Conservation (phyloP, 2,113 vertebrate genomes). For the Alexandromys fortis region DNA sequence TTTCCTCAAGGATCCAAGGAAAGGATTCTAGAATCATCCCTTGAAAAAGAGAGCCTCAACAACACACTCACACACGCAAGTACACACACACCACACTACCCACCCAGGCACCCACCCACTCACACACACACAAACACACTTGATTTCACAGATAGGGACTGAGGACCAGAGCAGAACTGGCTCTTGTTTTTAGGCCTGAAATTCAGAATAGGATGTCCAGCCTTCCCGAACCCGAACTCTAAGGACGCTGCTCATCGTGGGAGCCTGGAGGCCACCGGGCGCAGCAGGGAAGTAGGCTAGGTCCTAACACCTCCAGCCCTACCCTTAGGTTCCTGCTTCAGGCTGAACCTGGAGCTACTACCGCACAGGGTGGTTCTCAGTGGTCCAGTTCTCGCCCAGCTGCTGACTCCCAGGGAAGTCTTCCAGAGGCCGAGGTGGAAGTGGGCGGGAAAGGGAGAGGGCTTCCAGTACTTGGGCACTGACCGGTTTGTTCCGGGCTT, state of each 20-base stretch:
- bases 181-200: neutral
- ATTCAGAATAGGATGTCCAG: neutral
- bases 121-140: neutral
- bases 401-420: neutral
- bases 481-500: constrained; percentile 1
- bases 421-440: neutral
- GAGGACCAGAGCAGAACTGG: neutral
- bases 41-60: neutral
- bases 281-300: neutral
- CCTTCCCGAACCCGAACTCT: neutral
- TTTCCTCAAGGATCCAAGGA: neutral
- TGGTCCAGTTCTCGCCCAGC: neutral
- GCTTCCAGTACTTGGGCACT: neutral
- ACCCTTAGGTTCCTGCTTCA: neutral
- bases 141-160: constrained; percentile 42
- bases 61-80: neutral
- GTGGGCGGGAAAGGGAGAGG: rapidly evolving
- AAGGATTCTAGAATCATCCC: neutral
- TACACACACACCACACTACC: neutral
- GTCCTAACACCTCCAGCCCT: neutral
- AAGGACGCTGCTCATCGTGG: neutral
- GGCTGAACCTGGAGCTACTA: neutral
- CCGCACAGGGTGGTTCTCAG: neutral
- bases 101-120: neutral
- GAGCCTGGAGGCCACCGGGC: neutral